A percentile compares a stretch with the other conserved stretches of the same genome.
These are phyloP conservation scores for Ceratitis capitata DNA, from an alignment of 1,140 invertebrate genomes.

Conservation along the genomic window DNA sequence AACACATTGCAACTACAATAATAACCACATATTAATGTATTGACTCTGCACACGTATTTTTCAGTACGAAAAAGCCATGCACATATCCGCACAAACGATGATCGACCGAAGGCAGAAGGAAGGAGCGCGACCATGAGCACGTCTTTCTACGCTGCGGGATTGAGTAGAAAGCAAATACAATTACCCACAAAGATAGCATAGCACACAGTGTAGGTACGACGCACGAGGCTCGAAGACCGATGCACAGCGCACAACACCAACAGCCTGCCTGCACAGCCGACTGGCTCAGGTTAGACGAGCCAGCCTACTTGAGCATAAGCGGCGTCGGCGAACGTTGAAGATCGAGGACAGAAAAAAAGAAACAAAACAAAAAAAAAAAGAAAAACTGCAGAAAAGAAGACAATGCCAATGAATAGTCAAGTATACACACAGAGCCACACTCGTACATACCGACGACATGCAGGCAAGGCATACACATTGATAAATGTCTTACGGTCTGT, in stretches of 20 bases:
- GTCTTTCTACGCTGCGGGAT: neutral
- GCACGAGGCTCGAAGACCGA: too few relatives aligned
- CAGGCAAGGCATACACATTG: neutral
- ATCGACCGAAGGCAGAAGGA: neutral
- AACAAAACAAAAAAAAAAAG: too few relatives aligned
- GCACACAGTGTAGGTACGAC: too few relatives aligned
- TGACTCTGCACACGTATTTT: neutral
- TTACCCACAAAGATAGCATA: neutral
- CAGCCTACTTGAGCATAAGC: neutral
- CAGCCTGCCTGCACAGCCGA: neutral
- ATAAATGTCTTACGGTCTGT: neutral
- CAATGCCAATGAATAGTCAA: slow-evolving; percentile 13
- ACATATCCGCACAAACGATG: neutral
- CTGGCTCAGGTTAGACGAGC: neutral
- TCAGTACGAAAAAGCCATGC: neutral
- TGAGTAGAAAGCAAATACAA: slow-evolving; percentile 25
- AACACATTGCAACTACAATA: slow-evolving; percentile 2
- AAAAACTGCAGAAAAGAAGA: slow-evolving; percentile 17
- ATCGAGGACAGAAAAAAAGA: slow-evolving; percentile 34
- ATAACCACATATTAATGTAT: slow-evolving; percentile 25
- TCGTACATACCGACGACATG: neutral
- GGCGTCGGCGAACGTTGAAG: neutral
- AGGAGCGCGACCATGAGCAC: slow-evolving; percentile 26
- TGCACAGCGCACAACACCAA: neutral
- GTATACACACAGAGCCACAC: too few relatives aligned